These are phyloP conservation scores for Dolichomitus sp. DNA, from an alignment of 2,888 invertebrate genomes.

Conservation along the genomic window DNA sequence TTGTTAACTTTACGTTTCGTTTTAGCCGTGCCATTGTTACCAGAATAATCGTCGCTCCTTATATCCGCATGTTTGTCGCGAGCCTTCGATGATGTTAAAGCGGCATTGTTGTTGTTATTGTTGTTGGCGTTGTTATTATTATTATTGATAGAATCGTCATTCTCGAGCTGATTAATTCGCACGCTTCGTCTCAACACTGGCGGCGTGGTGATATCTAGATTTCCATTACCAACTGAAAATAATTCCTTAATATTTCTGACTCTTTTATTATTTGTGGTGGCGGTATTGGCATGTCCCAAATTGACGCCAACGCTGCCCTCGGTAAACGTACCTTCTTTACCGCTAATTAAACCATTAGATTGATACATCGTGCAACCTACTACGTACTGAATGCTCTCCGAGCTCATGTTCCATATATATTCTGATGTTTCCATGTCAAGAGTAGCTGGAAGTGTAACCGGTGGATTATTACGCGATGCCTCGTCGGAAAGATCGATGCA, in stretches of 20 bases:
- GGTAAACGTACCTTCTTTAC: conserved; percentile 38
- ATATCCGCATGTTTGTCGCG: conserved; percentile 48
- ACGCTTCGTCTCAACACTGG: conserved; percentile 81
- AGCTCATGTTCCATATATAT: conserved; percentile 79
- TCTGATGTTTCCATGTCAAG: conserved; percentile 81
- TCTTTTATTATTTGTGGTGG: conserved; percentile 61
- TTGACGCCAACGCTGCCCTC: conserved; percentile 51
- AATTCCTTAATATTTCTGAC: conserved; percentile 67
- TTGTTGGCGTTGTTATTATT: conserved; percentile 66
- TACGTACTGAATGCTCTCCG: conserved; percentile 80
- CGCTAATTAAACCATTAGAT: conserved; percentile 59
- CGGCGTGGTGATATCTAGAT: conserved; percentile 68
- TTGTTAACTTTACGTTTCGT: conserved; percentile 70
- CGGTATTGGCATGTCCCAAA: neutral
- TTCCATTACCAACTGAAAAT: conserved; percentile 65
- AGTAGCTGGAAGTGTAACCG: conserved; percentile 78
- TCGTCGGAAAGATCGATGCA: conserved; percentile 82
- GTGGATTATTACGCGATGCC: conserved; percentile 74
- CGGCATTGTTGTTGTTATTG: neutral
- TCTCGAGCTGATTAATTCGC: conserved; percentile 81
- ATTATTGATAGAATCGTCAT: conserved; percentile 75
- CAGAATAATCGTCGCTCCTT: conserved; percentile 59
- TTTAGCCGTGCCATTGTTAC: conserved; percentile 65
- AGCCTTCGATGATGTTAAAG: conserved; percentile 9
- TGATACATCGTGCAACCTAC: conserved; percentile 75